Evolutionary conservation across 37 sponge, comb jelly and placozoan genomes (phyloP).

Genomic region (Haliclona indistincta): DNA sequence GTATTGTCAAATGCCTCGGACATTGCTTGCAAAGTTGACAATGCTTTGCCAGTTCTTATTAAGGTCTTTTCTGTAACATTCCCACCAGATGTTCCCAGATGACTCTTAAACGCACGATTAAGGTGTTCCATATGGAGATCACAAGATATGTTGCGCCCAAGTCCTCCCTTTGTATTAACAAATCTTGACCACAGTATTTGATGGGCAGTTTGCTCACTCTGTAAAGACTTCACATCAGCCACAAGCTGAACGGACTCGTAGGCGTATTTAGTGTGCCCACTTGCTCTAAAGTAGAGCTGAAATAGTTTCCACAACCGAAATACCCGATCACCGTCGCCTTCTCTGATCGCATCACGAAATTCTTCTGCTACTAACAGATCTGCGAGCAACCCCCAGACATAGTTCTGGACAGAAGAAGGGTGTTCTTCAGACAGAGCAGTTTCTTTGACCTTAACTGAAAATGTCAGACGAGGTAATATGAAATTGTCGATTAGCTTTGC

Average conservation of each 20-base stretch:
- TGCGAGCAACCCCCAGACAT: too few relatives aligned
- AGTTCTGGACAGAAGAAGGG: too few relatives aligned
- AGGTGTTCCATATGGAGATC: too few relatives aligned
- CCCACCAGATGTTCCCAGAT: not conserved
- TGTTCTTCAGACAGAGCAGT: too few relatives aligned
- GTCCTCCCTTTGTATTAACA: constrained; percentile 13
- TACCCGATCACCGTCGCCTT: constrained; percentile 12
- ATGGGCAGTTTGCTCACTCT: not conserved
- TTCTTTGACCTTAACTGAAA: too few relatives aligned
- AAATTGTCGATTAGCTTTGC: too few relatives aligned
- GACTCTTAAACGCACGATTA: not conserved
- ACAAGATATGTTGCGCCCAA: constrained; percentile 14
- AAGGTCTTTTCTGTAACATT: not conserved
- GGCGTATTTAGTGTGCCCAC: constrained; percentile 14
- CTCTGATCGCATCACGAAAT: constrained; percentile 8
- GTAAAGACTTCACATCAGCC: not conserved
- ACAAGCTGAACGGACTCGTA: constrained; percentile 6
- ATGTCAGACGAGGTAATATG: too few relatives aligned
- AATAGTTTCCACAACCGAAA: not conserved
- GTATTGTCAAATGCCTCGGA: not conserved
- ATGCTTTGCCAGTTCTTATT: not conserved
- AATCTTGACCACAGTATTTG: constrained; percentile 2
- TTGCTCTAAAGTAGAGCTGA: too few relatives aligned
- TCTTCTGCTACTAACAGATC: too few relatives aligned
- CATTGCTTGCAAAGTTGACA: not conserved